A percentile compares a stretch with the other conserved stretches of the same genome.
Conservation (phyloP, 2,113 vertebrate species). For the Caracal caracal region DNA sequence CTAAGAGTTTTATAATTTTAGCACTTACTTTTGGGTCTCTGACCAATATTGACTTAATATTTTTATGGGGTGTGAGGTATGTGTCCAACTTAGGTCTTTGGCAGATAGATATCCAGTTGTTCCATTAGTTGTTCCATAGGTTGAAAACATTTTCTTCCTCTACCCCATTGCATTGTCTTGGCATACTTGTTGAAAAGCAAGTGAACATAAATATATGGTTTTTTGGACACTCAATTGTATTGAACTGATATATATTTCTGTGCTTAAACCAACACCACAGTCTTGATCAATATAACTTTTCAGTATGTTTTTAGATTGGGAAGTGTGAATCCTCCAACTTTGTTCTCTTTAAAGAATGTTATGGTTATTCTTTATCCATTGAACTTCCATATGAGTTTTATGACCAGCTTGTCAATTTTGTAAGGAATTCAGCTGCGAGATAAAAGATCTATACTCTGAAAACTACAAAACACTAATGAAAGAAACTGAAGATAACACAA, state of each 20-base stretch:
- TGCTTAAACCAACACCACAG: background rate
- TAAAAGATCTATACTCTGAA: background rate
- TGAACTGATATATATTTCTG: background rate
- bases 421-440: background rate
- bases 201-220: background rate
- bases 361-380: background rate
- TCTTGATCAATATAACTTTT: background rate
- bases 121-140: background rate
- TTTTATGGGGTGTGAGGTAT: background rate
- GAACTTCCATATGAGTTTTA: background rate
- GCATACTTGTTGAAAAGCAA: background rate
- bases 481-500: background rate
- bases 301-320: conserved; percentile 22
- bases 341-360: background rate
- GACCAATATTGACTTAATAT: background rate
- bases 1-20: background rate
- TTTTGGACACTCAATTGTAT: background rate
- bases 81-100: background rate
- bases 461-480: background rate
- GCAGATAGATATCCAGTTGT: background rate
- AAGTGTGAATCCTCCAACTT: background rate
- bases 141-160: background rate
- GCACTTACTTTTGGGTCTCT: background rate
- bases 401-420: background rate
- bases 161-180: background rate